Evolutionary conservation across 1,140 invertebrate genomes (phyloP).

Genomic region (Bombus vancouverensis): DNA sequence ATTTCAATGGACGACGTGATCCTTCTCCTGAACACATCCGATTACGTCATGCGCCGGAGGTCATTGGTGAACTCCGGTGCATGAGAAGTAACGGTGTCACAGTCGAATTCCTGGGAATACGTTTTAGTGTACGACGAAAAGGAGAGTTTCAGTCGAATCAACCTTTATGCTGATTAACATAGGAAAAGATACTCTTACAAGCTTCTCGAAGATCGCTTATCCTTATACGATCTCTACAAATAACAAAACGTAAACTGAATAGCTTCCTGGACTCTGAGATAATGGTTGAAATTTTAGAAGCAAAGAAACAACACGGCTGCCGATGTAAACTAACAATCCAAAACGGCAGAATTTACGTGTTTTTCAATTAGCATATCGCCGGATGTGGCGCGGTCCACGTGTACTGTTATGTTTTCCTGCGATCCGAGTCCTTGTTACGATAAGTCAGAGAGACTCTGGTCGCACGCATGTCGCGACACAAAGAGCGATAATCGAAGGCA

Average conservation of each 20-base stretch:
- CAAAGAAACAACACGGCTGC: background rate
- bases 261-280: no score
- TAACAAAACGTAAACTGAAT: background rate
- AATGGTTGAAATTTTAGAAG: no score
- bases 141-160: background rate
- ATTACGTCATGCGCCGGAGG: slow-evolving; percentile 20
- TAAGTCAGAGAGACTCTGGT: slow-evolving; percentile 7
- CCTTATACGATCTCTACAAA: no score
- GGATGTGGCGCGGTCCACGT: no score
- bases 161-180: background rate
- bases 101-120: slow-evolving; percentile 14
- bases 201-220: no score
- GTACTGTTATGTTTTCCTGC: background rate
- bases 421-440: background rate
- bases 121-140: background rate
- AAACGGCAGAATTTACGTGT: background rate
- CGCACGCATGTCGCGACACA: background rate
- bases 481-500: slow-evolving; percentile 4
- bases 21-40: background rate
- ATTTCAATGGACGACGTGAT: slow-evolving; percentile 12
- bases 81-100: slow-evolving; percentile 27
- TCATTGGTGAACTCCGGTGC: background rate
- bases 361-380: background rate
- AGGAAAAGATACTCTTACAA: background rate
- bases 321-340: background rate